Base-by-base conservation (phyloP, 2,113 vertebrate genomes). In the Thamnaconus septentrionalis region DNA sequence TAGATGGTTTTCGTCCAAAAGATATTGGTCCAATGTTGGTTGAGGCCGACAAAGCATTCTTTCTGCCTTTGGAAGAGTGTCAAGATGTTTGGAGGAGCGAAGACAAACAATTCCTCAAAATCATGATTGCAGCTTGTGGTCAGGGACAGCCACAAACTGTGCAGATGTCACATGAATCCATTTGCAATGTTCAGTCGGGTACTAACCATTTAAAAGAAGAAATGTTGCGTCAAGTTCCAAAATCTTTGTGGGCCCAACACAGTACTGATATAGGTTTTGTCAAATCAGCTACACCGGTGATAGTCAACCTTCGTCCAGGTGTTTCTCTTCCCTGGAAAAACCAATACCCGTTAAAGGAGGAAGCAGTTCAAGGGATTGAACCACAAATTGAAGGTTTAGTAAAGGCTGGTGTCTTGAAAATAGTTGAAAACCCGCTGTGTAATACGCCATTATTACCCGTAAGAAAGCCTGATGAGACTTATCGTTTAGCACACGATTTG, bases 271-370 rank as follows among this genome's bases (percentile, higher is more conserved):
- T n/a, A n/a, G n/a, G n/a, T n/a, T n/a, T n/a, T n/a, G n/a, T n/a
- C 48, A 49, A 49, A 9, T 46, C 56, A 6, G 56, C 56, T 4
- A 42, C 44, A 39, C 56, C 56, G 9, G 56, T 58, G 12, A 58
- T 0, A 31, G 56, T 31, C 5, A 43, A 58, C 3, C 56, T 58
- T 2, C 7, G 12, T 18, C 56, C 43, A 31, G 56, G 56, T 3
- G 1, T 5, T 6, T 3, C 1, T 31, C 56, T 12, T 31, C n/a
- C n/a, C 0, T 58, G 43, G 56, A 46, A 46, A 3, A 31, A 46
- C 0, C 56, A 58, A 3, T 58, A 58, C 2, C 43, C 56, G 5
- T 5, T 46, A 5, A 46, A 39, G 5, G 43, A 46, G 3, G 56
- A 58, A 3, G 56, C 56, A 10, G 3, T 58, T 2, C 43, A 9